Conservation (phyloP, 92 coral and sea anemone species). For the Umimayanthus chanpuru region DNA sequence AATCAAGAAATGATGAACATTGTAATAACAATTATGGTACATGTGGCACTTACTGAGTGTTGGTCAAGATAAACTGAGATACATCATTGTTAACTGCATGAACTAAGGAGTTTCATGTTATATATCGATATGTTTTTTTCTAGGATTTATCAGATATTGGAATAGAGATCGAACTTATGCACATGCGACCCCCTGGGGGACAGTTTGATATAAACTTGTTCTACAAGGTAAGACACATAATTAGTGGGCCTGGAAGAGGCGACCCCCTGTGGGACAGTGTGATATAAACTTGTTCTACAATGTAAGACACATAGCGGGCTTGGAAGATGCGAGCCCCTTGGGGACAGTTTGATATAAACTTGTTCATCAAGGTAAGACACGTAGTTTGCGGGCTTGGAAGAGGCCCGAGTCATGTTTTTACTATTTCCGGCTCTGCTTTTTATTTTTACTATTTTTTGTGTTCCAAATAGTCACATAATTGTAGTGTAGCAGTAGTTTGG, state of each 20-base stretch:
- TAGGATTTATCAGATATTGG: constrained; percentile 93
- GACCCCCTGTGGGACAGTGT: constrained; percentile 72
- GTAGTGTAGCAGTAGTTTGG: too few relatives aligned
- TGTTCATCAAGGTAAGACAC: constrained; percentile 76
- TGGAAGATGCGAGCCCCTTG: constrained; percentile 65
- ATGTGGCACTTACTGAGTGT: too few relatives aligned
- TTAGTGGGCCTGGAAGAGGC: constrained; percentile 31
- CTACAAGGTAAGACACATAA: constrained; percentile 66
- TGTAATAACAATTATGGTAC: too few relatives aligned
- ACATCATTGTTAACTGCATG: too few relatives aligned
- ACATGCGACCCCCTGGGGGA: constrained; percentile 74
- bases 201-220: constrained; percentile 78
- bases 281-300: constrained; percentile 82
- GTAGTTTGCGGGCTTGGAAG: neutral
- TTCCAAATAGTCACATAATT: too few relatives aligned
- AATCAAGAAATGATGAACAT: too few relatives aligned
- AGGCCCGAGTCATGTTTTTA: too few relatives aligned
- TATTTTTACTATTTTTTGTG: too few relatives aligned
- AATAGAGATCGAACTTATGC: constrained; percentile 89
- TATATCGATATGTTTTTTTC: constrained; percentile 9
- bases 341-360: constrained; percentile 72
- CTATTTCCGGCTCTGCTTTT: too few relatives aligned
- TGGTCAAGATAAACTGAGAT: too few relatives aligned
- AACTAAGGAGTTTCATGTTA: neutral
- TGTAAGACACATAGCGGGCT: constrained; percentile 43